Conservation (phyloP, 2,113 vertebrate genomes). For the Dasyurus viverrinus region DNA sequence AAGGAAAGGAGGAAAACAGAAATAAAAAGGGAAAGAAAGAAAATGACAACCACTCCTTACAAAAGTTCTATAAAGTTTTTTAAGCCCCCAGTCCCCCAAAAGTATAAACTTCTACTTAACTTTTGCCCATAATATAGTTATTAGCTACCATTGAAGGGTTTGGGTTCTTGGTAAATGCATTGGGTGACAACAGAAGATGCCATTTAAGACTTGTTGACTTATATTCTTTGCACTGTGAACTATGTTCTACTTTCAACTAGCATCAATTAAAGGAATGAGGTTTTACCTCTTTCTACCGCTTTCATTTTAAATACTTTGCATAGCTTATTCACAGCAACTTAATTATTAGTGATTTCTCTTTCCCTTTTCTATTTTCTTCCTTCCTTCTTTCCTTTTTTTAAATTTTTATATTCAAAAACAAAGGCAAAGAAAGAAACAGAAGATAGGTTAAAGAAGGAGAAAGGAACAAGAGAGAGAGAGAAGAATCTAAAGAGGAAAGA, state of each 20-base stretch:
- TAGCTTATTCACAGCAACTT: background rate
- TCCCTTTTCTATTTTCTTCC: constrained; percentile 75
- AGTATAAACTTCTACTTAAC: background rate
- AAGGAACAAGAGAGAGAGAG: background rate
- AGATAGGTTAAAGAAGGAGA: constrained; percentile 40
- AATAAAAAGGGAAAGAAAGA: background rate
- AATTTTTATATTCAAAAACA: constrained; percentile 58
- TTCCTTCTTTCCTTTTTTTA: constrained; percentile 73
- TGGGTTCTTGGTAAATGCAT: background rate
- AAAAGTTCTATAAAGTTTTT: background rate
- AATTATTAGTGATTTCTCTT: constrained; percentile 84
- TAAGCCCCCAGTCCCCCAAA: background rate
- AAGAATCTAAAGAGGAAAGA: background rate
- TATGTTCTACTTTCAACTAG: background rate
- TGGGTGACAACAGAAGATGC: background rate
- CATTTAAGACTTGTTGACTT: background rate
- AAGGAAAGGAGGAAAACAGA: too few species aligned
- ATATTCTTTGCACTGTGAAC: background rate
- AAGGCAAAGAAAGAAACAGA: constrained; percentile 61
- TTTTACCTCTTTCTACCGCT: background rate
- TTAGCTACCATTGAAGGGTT: background rate
- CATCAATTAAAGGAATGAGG: constrained; percentile 22
- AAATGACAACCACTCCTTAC: background rate
- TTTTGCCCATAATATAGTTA: background rate
- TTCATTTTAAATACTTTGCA: constrained; percentile 24